Evolutionary conservation across 2,888 invertebrate genomes (phyloP), one percentile per base, ranked within the genome.

Genomic region (Cryptocheilus praepositus): DNA sequence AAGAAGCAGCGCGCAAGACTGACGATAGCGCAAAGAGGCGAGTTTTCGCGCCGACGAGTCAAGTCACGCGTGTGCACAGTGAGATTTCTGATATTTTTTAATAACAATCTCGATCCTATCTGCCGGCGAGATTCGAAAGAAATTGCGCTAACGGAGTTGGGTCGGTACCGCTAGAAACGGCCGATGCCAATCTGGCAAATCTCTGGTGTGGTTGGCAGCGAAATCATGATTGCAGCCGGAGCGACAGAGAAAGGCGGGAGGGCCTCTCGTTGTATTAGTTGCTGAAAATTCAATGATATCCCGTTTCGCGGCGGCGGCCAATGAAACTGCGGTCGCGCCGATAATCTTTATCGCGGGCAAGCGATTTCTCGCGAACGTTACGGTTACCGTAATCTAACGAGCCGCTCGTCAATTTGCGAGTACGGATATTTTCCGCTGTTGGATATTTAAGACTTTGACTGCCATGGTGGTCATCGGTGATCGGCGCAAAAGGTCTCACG

Each of bases 81-180:
- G 64, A 76, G 74, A 80, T 80, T 74, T 76, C 68, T 25, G 71
- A 79, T 82, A 81, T 83, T 83, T 74, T 36, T 80, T 83, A 80
- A 83, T 79, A 81, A 83, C 69, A 65, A 82, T 81, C 76, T 66
- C 73, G 72, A 74, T 72, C 51, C 54, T 79, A 83, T 81, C 79
- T 64, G 25, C 51, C 66, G 22, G 22, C 61, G 44, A 64, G 69
- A 80, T 80, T 71, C 70, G 71, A 80, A 81, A 77, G 74, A 83
- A 81, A 75, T 77, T 59, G 67, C 71, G 69, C 67, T 83, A 83
- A 83, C 83, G 83, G 83, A 83, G 81, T 74, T 70, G 69, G 56
- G 72, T 79, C 66, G 72, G 71, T 83, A 83, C 83, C 83, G 81
- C 81, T 82, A 82, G 70, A 46, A 74, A 73, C 70, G 66, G 66